Evolutionary conservation across 2,888 invertebrate species (phyloP), one percentile per base, ranked within the genome.

Genomic region (Phlogophora meticulosa): DNA sequence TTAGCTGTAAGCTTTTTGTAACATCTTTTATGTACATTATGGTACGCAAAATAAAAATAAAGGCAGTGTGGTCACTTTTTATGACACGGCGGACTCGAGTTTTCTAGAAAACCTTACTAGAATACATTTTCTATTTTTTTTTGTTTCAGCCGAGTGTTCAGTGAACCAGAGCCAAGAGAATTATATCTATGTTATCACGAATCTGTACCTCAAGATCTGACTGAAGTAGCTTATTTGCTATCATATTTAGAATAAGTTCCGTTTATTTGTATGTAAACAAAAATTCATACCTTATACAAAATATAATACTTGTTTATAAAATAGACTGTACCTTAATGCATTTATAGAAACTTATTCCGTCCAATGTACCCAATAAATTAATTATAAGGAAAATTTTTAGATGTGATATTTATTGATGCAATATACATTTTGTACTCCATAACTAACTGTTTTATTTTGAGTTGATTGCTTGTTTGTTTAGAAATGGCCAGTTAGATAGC

Each of bases 141-240:
- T 60, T 81, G 86, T 92, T 96, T 82, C 92, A 97, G 97, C 20
- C 96, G 98, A 42, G 93, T 98, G 7, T 98, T 98, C 89, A 97
- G 97, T 59, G 96, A 97, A 62, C 98, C 98, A 0, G 96, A 97
- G 85, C 96, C 97, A 0, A 96, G 97, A 78, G 98, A 99, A 89
- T 94, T 98, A 13, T 99, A 98, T 87, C 96, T 99, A 46, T 99
- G 99, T 90, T 98, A 98, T 91, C 97, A 98, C 81, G 98, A 98
- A 74, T 97, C 97, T 32, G 96, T 98, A 15, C 98, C 98, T 0
- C 98, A 99, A 91, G 98, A 98, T 94, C 95, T 98, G 81, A 97
- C 98, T 0, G 99, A 99, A 96, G 96, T 99, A 85, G 98, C 98
- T 7, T 98, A 98, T 90, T 96, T 97, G 80, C 94, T 98, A 4